phyloP scores from a whole-genome alignment of 2,113 vertebrate species.

The Notechis scutatus region DNA sequence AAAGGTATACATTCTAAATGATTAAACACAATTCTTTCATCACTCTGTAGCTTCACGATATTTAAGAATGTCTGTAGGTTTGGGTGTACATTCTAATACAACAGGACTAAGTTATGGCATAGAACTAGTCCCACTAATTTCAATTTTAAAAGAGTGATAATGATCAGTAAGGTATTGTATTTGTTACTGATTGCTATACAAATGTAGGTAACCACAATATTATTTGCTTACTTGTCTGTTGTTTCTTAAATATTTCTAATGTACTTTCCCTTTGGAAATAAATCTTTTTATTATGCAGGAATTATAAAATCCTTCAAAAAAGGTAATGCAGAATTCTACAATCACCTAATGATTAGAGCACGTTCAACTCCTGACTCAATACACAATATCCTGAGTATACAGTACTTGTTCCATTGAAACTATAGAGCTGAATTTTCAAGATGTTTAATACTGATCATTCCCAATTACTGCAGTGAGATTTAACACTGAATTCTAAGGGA shows the following conservation, averaged over 20 bases:
- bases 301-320: background rate
- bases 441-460: background rate
- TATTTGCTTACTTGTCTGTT: background rate
- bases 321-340: background rate
- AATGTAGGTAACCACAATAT: background rate
- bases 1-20: background rate
- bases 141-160: background rate
- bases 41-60: background rate
- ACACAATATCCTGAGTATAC: background rate
- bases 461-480: background rate
- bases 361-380: background rate
- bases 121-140: background rate
- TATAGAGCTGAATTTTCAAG: background rate
- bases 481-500: background rate
- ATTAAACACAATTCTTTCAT: background rate
- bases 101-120: background rate
- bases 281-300: background rate
- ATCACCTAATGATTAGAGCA: background rate
- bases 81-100: background rate
- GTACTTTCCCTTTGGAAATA: background rate
- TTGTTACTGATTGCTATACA: background rate
- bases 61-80: background rate
- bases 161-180: background rate
- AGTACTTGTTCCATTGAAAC: background rate
- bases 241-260: background rate